Percentiles rank a stretch among this genome's conserved stretches.
These are phyloP conservation scores for Mercenaria mercenaria DNA, from an alignment of 1,140 invertebrate genomes.

Conservation along the genomic window DNA sequence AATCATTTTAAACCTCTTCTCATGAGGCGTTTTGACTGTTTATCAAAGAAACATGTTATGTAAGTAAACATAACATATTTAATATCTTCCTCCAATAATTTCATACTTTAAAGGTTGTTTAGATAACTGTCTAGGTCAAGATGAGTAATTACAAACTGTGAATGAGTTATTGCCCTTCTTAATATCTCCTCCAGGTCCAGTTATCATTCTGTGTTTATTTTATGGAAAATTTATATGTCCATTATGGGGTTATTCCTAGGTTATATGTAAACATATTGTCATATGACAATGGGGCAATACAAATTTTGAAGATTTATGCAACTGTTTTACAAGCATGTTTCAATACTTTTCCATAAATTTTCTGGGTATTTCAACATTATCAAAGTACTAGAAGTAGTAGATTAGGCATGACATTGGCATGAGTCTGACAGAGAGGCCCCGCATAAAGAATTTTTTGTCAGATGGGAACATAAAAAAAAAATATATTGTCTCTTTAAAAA, in stretches of 20 bases:
- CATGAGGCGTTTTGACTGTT: neutral
- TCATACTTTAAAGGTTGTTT: slow-evolving; percentile 1
- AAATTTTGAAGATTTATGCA: neutral
- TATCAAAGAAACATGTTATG: slow-evolving; percentile 8
- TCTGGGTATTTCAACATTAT: slow-evolving; percentile 6
- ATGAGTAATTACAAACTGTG: slow-evolving; percentile 26
- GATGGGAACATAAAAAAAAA: neutral
- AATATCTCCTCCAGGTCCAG: neutral
- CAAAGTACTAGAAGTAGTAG: neutral
- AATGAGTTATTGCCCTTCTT: slow-evolving; percentile 11
- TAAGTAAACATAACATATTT: slow-evolving; percentile 26
- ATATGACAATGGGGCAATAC: neutral
- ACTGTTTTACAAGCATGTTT: slow-evolving; percentile 2
- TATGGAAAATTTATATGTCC: slow-evolving; percentile 49
- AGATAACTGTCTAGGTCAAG: slow-evolving; percentile 12
- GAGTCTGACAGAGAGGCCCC: neutral
- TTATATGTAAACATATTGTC: slow-evolving; percentile 31
- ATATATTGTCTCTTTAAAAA: no score
- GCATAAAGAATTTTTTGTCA: neutral
- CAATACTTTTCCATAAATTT: slow-evolving; percentile 6
- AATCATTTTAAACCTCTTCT: neutral
- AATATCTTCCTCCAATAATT: slow-evolving; percentile 8
- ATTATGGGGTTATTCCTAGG: slow-evolving; percentile 30
- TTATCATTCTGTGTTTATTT: slow-evolving; percentile 43
- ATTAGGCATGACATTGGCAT: neutral